Evolutionary conservation across 2,797 vertebrate species (phyloP).

Genomic region (Phalloptychus januarius): DNA sequence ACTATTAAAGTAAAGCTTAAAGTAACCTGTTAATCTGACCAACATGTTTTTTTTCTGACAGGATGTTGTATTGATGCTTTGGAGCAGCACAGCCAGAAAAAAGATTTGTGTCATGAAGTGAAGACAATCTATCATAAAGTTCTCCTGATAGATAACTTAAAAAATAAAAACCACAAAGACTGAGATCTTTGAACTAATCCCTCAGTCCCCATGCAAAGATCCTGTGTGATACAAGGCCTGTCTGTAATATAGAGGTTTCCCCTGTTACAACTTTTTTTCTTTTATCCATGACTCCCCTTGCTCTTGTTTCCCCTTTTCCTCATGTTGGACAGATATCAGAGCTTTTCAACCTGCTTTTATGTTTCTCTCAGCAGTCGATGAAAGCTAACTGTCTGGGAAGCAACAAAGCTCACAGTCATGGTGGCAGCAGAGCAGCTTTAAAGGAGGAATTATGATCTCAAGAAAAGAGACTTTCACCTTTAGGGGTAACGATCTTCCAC

Average conservation of each 20-base stretch:
- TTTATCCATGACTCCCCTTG: constrained; percentile 34
- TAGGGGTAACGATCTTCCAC: constrained; percentile 53
- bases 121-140: background rate
- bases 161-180: background rate
- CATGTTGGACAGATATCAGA: constrained; percentile 72
- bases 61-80: background rate
- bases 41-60: background rate
- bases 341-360: constrained; percentile 65
- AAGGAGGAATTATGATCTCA: constrained; percentile 59
- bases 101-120: background rate
- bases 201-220: background rate
- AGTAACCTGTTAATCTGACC: background rate
- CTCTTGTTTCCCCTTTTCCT: constrained; percentile 29
- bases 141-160: background rate
- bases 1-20: background rate
- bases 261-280: constrained; percentile 31
- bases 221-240: constrained; percentile 43
- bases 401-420: constrained; percentile 67
- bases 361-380: constrained; percentile 48
- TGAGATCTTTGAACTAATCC: background rate
- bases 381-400: constrained; percentile 55
- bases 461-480: constrained; percentile 37
- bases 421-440: constrained; percentile 34
- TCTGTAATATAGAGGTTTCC: constrained; percentile 32
- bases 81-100: background rate